Conservation (phyloP, 2,888 invertebrate genomes). For the Lycophotia porphyrea region DNA sequence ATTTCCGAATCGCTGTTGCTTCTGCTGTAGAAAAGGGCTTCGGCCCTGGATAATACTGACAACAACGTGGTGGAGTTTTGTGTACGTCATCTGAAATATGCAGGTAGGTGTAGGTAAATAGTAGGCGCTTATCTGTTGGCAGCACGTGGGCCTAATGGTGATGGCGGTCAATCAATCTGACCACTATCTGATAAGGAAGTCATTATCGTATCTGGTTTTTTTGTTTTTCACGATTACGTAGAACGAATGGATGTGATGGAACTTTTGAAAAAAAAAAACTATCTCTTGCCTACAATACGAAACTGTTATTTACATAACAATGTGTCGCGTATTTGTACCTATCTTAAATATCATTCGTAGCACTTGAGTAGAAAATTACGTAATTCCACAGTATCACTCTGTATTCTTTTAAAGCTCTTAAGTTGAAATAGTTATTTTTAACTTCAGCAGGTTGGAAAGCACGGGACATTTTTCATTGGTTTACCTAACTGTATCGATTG, state of each 20-base stretch:
- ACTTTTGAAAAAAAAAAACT: neutral
- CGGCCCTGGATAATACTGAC: constrained; percentile 82
- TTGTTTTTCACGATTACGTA: constrained; percentile 30
- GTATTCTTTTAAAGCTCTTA: neutral
- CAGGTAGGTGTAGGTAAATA: constrained; percentile 15
- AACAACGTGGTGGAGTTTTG: constrained; percentile 82
- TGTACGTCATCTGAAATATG: constrained; percentile 80
- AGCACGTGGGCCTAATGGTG: constrained; percentile 20
- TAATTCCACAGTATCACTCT: neutral
- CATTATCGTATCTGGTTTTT: constrained; percentile 24
- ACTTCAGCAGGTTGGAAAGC: neutral
- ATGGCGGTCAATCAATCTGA: constrained; percentile 29
- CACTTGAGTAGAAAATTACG: neutral
- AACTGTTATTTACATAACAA: neutral
- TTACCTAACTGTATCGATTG: neutral
- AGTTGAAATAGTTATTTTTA: neutral
- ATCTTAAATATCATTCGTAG: neutral
- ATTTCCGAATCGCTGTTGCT: constrained; percentile 81
- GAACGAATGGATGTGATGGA: neutral
- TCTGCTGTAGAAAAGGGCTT: constrained; percentile 84
- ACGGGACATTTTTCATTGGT: neutral
- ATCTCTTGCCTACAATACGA: neutral
- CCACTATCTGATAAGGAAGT: constrained; percentile 38
- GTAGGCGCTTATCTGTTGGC: constrained; percentile 26
- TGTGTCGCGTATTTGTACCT: neutral